Percentiles rank a stretch among this genome's conserved stretches.
These are phyloP conservation scores for Helicoverpa zea DNA, from an alignment of 1,140 invertebrate species.

Conservation along the genomic window DNA sequence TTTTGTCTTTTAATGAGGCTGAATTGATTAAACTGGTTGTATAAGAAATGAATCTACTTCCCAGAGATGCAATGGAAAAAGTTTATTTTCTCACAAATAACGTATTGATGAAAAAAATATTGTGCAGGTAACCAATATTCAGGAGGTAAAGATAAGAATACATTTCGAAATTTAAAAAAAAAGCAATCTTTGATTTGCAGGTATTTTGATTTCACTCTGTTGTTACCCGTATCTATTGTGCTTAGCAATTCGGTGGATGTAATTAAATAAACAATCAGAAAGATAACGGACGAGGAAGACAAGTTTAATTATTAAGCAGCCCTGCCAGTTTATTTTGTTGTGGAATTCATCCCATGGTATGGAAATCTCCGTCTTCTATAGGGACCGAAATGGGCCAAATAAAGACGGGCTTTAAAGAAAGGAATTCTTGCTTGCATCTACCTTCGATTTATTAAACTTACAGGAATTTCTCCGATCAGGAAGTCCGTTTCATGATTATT, in stretches of 20 bases:
- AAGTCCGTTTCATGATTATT: no score
- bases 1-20: no score
- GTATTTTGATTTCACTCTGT: background rate
- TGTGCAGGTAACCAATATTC: no score
- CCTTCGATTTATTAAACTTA: no score
- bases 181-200: background rate
- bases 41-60: no score
- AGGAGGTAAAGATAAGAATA: no score
- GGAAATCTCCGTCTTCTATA: background rate
- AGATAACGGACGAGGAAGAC: background rate
- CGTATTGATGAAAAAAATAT: no score
- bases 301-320: slow-evolving; percentile 15
- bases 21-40: no score
- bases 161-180: background rate
- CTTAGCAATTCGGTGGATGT: background rate
- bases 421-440: no score
- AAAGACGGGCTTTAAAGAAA: background rate
- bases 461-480: no score
- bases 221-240: background rate
- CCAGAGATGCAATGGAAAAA: no score
- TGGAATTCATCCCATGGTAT: background rate
- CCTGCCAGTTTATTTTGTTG: slow-evolving; percentile 19
- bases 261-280: slow-evolving; percentile 12
- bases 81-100: no score
- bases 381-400: background rate